Percentiles rank a stretch among this genome's conserved stretches.
These are phyloP conservation scores for Lophotis ruficrista DNA, from an alignment of 2,113 vertebrate genomes.

Conservation along the genomic window DNA sequence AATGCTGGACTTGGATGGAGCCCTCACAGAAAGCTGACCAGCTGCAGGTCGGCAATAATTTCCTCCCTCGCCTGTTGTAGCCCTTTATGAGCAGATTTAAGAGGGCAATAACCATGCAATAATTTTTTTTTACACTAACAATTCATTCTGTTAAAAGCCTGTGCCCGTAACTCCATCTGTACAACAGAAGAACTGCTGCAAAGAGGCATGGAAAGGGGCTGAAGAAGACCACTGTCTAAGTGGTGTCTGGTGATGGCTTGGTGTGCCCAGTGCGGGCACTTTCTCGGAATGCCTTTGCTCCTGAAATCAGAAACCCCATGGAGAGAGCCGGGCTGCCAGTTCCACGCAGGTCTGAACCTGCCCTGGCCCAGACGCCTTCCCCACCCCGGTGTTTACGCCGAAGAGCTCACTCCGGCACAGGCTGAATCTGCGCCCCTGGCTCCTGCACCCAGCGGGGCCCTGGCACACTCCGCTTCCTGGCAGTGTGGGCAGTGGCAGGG, in stretches of 20 bases:
- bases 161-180: neutral
- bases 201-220: neutral
- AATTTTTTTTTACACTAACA: neutral
- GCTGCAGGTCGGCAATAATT: neutral
- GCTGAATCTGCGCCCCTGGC: neutral
- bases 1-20: neutral
- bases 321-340: neutral
- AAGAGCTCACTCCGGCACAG: accelerated
- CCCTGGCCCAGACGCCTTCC: neutral
- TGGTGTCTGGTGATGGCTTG: accelerated
- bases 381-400: conserved; percentile 26
- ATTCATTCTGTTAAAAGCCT: neutral
- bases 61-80: neutral
- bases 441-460: neutral
- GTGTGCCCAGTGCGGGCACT: accelerated
- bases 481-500: accelerated
- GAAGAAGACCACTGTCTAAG: neutral
- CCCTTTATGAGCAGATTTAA: neutral
- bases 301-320: neutral
- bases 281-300: neutral
- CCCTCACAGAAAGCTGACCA: conserved; percentile 1
- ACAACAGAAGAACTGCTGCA: neutral
- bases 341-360: conserved; percentile 1
- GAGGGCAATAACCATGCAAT: neutral
- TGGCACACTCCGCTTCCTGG: accelerated